These are phyloP conservation scores for Gibbula magus DNA, from an alignment of 2,888 invertebrate genomes.

Conservation along the genomic window DNA sequence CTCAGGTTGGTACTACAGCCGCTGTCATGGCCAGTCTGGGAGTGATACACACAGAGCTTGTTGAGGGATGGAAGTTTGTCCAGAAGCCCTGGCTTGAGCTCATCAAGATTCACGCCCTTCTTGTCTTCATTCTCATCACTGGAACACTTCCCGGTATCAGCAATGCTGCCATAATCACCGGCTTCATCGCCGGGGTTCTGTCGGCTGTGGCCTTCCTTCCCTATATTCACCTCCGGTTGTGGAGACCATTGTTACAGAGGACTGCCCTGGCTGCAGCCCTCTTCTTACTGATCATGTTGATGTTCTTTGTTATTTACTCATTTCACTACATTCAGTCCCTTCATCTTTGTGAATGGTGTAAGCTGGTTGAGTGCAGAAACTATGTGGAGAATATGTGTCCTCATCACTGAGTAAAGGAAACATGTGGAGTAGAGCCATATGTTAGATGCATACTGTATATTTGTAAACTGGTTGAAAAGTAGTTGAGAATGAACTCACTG, in stretches of 20 bases:
- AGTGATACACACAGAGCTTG: conserved; percentile 56
- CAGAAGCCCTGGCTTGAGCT: conserved; percentile 48
- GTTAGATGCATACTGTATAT: too few species aligned
- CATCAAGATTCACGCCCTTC: conserved; percentile 42
- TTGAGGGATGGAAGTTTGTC: conserved; percentile 62
- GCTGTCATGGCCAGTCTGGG: conserved; percentile 60
- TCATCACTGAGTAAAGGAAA: neutral
- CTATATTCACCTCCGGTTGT: conserved; percentile 59
- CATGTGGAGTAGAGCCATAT: too few species aligned
- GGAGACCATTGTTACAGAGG: conserved; percentile 20
- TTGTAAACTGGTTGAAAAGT: too few species aligned
- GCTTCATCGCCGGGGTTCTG: conserved; percentile 56
- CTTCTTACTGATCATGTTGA: conserved; percentile 6
- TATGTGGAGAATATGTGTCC: conserved; percentile 56
- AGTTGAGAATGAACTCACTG: too few species aligned
- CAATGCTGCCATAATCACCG: conserved; percentile 52
- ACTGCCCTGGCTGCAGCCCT: neutral
- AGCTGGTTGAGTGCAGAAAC: conserved; percentile 54
- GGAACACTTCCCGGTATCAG: conserved; percentile 62
- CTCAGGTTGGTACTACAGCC: conserved; percentile 59
- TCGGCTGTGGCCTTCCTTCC: conserved; percentile 59
- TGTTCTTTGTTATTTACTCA: neutral
- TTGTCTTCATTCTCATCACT: conserved; percentile 43
- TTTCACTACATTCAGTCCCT: conserved; percentile 41
- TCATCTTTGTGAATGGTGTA: conserved; percentile 46